Evolutionary conservation across 2,888 invertebrate species (phyloP), one percentile per base, ranked within the genome.

Genomic region (Calliscelio sp.): DNA sequence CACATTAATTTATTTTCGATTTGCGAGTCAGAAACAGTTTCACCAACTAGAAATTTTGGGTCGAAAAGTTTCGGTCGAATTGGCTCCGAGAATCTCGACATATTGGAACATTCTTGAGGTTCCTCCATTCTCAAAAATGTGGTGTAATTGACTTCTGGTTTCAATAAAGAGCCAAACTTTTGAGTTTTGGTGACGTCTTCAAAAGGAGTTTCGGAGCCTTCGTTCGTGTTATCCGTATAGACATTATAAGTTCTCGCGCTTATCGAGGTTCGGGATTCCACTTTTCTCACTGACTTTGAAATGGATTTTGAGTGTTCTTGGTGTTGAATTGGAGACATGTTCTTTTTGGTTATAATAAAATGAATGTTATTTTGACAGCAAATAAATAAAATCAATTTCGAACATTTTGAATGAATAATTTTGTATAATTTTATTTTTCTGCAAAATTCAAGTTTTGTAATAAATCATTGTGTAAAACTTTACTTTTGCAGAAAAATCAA

Each of bases 191-290:
- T 22, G 10, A 25, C n/a, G 14, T 61, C 28, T 49, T 59, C 49
- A 35, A 49, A 22, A 11, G 71, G 51, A 6, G 66, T 66, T 46
- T 78, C 77, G 16, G 49, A 68, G 11, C 51, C 77, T 7, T 68
- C 77, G 57, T 66, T 35, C 10, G 25, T 38, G 20, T 68, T 68
- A 49, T 66, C 46, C 10, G 25, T 38, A 18, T 77, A 57, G 25
- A 66, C n/a, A 14, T 28, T 22, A 10, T 77, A 66, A 46, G 59
- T 77, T 65, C 66, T 16, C 0, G 66, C 38, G 20, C 66, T 73
- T 16, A 41, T 59, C 18, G 46, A n/a, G 14, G 22, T 35, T 32
- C 49, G 32, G 2, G 25, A 53, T 18, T 6, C 18, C 1, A 20
- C 16, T 41, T 44, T 14, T 44, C 59, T 46, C 25, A 25, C n/a